phyloP scores from a whole-genome alignment of 2,888 invertebrate genomes.

The Netelia fuscicornis region DNA sequence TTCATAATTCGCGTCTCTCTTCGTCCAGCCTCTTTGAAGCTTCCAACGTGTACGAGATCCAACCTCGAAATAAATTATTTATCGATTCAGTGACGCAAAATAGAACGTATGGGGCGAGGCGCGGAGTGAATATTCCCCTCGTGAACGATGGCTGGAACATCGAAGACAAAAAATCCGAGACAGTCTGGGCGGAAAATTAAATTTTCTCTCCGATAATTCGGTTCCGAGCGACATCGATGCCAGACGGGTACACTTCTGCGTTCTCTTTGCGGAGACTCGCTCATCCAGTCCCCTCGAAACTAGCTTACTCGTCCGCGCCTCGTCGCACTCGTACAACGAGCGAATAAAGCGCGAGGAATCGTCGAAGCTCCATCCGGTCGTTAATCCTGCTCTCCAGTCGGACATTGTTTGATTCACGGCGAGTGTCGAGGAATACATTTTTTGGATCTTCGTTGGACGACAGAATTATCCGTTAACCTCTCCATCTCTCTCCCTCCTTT shows the following conservation, averaged over 20 bases:
- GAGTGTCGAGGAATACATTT: conserved; percentile 45
- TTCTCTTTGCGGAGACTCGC: conserved; percentile 24
- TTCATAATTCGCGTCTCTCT: conserved; percentile 19
- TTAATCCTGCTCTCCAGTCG: background rate
- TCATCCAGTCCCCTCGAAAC: conserved; percentile 9
- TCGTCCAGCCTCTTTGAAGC: background rate
- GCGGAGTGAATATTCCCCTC: background rate
- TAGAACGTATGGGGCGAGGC: background rate
- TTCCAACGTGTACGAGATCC: background rate
- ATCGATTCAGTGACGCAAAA: conserved; percentile 25
- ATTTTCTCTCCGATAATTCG: conserved; percentile 45
- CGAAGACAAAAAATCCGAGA: background rate
- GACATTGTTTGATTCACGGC: background rate
- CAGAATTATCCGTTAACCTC: background rate
- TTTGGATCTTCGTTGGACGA: conserved; percentile 27
- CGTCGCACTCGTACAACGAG: background rate
- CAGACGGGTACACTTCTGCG: conserved; percentile 48
- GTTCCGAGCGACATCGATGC: conserved; percentile 78
- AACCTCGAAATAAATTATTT: conserved; percentile 34
- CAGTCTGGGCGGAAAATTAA: conserved; percentile 24
- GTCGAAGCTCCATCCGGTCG: conserved; percentile 34
- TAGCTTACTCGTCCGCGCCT: background rate
- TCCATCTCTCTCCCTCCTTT: background rate
- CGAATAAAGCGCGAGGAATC: background rate
- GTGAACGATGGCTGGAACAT: background rate